Evolutionary conservation across 2,797 vertebrate species (phyloP).

Genomic region (Gorsachius magnificus): DNA sequence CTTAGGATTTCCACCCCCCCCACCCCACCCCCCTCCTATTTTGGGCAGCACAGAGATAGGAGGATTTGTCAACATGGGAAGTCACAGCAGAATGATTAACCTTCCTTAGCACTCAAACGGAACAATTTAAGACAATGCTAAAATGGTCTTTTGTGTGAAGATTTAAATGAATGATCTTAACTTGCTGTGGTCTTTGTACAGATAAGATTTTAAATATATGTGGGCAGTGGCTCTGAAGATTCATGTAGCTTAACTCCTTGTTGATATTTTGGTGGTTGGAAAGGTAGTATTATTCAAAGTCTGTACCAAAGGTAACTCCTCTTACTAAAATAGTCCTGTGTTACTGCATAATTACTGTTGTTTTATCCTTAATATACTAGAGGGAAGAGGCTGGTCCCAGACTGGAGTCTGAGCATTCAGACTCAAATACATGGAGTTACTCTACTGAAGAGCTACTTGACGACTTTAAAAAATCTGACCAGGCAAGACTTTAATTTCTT

Average conservation of each 20-base stretch:
- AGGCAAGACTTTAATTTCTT: constrained; percentile 75
- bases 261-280: background rate
- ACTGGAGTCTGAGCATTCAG: constrained; percentile 70
- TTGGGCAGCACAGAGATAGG: background rate
- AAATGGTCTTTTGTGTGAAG: background rate
- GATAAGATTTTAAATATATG: background rate
- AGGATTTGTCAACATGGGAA: background rate
- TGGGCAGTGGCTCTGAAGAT: background rate
- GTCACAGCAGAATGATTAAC: background rate
- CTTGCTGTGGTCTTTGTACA: background rate
- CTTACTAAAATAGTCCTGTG: background rate
- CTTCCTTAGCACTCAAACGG: background rate
- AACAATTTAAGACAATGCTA: background rate
- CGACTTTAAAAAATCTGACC: constrained; percentile 70
- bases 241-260: background rate
- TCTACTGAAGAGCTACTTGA: constrained; percentile 65
- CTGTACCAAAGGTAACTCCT: background rate
- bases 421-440: constrained; percentile 71
- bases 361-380: constrained; percentile 64
- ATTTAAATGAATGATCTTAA: background rate
- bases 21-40: background rate
- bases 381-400: constrained; percentile 76
- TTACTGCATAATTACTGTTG: background rate
- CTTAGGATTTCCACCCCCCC: background rate
- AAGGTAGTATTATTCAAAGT: background rate